A percentile compares a stretch with the other conserved stretches of the same genome.
These are phyloP conservation scores for Pantelozetes paolii DNA, from an alignment of 2,888 invertebrate species.

Conservation along the genomic window DNA sequence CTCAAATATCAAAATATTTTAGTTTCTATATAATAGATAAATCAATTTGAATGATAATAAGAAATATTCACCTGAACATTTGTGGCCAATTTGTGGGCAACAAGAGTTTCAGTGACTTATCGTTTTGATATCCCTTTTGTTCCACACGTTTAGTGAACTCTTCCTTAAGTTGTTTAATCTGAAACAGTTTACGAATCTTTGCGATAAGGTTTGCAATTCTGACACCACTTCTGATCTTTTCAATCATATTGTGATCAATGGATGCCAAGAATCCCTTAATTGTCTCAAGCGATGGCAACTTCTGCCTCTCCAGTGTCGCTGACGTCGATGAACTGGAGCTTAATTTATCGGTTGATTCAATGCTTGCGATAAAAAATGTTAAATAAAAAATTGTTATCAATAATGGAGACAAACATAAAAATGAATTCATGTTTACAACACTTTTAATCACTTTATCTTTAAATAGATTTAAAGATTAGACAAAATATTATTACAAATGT, in stretches of 20 bases:
- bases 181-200: neutral
- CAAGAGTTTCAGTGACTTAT: neutral
- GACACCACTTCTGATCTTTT: neutral
- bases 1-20: no score
- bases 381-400: neutral
- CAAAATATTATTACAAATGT: neutral
- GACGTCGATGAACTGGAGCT: neutral
- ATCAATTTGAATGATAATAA: neutral
- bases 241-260: neutral
- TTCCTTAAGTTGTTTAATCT: neutral
- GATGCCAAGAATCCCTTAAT: neutral
- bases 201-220: neutral
- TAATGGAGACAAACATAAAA: neutral
- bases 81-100: neutral
- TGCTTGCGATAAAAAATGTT: neutral
- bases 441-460: neutral
- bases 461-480: neutral
- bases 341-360: neutral
- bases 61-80: neutral
- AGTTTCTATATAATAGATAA: no score
- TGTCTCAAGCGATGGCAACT: neutral
- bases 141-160: neutral
- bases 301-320: neutral
- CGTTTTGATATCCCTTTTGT: neutral
- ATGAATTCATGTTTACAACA: constrained; percentile 5